A percentile compares a stretch with the other conserved stretches of the same genome.
Conservation (phyloP, 2,113 vertebrate species). For the Bujurquina vittata region DNA sequence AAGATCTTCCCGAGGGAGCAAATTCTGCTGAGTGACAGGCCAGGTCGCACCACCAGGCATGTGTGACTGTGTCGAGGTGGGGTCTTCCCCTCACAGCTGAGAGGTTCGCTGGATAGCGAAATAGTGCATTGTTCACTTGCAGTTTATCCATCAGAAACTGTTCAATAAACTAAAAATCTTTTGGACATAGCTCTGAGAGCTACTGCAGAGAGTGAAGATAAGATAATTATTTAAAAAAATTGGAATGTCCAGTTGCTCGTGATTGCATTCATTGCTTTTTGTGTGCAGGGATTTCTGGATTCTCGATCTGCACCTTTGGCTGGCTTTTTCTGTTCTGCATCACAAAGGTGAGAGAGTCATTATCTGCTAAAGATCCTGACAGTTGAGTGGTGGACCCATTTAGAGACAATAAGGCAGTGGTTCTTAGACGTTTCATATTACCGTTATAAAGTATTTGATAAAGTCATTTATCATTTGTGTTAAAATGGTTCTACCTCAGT, state of each 20-base stretch:
- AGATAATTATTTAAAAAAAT: neutral
- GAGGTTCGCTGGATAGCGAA: neutral
- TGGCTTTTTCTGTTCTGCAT: neutral
- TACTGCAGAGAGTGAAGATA: neutral
- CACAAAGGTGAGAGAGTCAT: neutral
- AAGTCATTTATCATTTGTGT: neutral
- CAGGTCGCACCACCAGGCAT: neutral
- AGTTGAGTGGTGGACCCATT: neutral
- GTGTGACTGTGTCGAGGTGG: neutral
- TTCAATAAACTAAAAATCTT: neutral
- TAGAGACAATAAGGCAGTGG: no score
- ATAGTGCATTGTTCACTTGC: neutral
- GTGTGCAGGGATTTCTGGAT: neutral
- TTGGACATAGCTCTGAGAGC: neutral
- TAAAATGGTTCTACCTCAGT: neutral
- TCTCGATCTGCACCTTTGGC: neutral
- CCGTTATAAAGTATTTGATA: neutral
- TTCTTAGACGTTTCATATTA: neutral
- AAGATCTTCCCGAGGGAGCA: neutral
- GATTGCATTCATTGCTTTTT: neutral
- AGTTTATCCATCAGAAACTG: neutral
- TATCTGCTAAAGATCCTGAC: neutral
- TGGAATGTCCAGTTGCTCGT: neutral
- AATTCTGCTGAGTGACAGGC: neutral
- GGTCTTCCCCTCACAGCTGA: neutral